These are phyloP conservation scores for Cylloceria caligata DNA, from an alignment of 2,888 invertebrate genomes.

Conservation along the genomic window DNA sequence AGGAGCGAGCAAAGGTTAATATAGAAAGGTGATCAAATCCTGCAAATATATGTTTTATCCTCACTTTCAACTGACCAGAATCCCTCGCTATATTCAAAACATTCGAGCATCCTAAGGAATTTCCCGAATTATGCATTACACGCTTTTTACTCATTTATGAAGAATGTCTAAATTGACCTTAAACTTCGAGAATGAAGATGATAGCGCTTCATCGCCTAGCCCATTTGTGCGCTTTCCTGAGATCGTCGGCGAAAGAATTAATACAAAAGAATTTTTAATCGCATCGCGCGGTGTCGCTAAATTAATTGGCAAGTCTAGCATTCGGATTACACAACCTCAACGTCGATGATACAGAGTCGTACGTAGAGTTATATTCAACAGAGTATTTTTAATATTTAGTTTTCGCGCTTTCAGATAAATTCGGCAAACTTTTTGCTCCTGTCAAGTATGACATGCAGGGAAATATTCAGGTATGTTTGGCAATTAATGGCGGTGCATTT, in stretches of 20 bases:
- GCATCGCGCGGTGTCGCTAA: slow-evolving; percentile 88
- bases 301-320: slow-evolving; percentile 87
- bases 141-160: slow-evolving; percentile 1
- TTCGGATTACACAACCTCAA: slow-evolving; percentile 34
- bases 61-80: background rate
- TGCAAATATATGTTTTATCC: background rate
- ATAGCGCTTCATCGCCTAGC: slow-evolving; percentile 7
- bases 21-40: slow-evolving; percentile 2
- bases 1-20: slow-evolving; percentile 29
- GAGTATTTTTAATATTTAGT: slow-evolving; percentile 17
- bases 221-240: slow-evolving; percentile 85
- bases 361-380: background rate
- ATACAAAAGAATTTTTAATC: slow-evolving; percentile 87
- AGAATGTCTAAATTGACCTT: slow-evolving; percentile 50
- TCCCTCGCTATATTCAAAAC: slow-evolving; percentile 9
- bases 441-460: slow-evolving; percentile 92
- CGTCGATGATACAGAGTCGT: background rate
- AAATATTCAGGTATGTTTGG: slow-evolving; percentile 89
- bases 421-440: slow-evolving; percentile 91
- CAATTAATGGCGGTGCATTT: background rate
- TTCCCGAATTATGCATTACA: slow-evolving; percentile 7
- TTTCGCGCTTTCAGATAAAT: slow-evolving; percentile 86
- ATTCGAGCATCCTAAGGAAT: slow-evolving; percentile 32
- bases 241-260: slow-evolving; percentile 86
- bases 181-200: slow-evolving; percentile 29